Evolutionary conservation across 37 sponge, comb jelly and placozoan genomes (phyloP), one percentile per base, ranked within the genome.

Genomic region (Halichondria panicea): DNA sequence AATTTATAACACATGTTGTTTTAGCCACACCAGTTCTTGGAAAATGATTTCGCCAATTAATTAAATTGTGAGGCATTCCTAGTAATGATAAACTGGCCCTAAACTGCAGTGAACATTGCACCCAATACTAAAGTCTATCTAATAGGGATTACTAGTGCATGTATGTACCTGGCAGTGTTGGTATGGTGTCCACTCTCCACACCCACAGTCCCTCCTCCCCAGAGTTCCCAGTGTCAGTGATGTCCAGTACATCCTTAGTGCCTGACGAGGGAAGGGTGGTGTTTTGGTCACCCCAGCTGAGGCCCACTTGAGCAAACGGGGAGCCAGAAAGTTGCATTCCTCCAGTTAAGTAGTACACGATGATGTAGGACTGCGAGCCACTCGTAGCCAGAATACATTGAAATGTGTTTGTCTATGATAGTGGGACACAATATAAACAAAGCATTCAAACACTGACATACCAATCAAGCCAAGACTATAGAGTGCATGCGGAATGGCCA

Each of bases 301-400:
- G 45, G 24, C 80, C 80, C 21, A 79, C 80, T 18, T 70, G 61
- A 42, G 80, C 80, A 35, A 31, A 43, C 3, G 55, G 63, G 18
- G 68, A 7, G 18, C 55, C 43, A 1, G 57, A 8, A 67, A 67
- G 67, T 8, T 53, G 1, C 78, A 67, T 65, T 9, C 15, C 28
- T 7, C 30, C 28, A 36, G 66, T 54, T 19, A 52, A 55, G 35
- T 66, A 78, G 28, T 48, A 68, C n/a, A 78, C 66, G 39, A 78
- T 19, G 13, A 36, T 31, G 30, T 66, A 78, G 28, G 78, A 46
- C 7, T 44, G 13, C 37, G 28, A 19, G 0, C 68, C 28, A 30
- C 27, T 43, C 19, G 42, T 52, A 11, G 53, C 78, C 5, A 78
- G 67, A 1, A 78, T 36, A 54, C 78, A 67, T 43, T 78, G 78